These are phyloP conservation scores for Ispidina lecontei DNA, from an alignment of 2,797 vertebrate species.

Conservation along the genomic window DNA sequence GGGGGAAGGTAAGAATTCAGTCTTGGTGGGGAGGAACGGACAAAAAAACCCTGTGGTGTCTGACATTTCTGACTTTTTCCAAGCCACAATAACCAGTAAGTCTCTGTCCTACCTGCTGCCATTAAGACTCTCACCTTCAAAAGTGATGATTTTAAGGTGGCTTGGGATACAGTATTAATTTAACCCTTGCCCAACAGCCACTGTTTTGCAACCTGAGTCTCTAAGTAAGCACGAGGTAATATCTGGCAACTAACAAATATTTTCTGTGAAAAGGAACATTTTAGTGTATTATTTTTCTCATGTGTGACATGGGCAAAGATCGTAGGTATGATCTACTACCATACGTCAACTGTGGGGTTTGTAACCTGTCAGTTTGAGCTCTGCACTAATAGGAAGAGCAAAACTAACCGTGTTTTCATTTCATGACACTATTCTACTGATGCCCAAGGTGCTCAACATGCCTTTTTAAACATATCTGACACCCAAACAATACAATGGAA, in stretches of 20 bases:
- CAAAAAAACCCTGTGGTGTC: not conserved
- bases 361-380: not conserved
- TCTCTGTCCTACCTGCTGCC: not conserved
- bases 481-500: not conserved
- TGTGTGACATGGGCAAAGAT: not conserved
- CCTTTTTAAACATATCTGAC: not conserved
- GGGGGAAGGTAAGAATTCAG: not conserved
- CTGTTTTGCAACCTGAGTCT: not conserved
- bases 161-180: not conserved
- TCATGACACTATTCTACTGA: not conserved
- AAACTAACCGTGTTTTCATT: not conserved
- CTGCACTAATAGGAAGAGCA: not conserved
- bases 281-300: not conserved
- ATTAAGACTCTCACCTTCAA: not conserved
- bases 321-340: not conserved
- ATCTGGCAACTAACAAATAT: not conserved
- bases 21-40: not conserved
- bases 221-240: not conserved
- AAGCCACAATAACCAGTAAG: not conserved
- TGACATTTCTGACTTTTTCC: not conserved
- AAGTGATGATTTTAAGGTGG: not conserved
- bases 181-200: not conserved
- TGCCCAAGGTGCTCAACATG: accelerated
- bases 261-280: not conserved
- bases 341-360: not conserved